phyloP scores from a whole-genome alignment of 2,797 vertebrate species.

The Eulemur mongoz region DNA sequence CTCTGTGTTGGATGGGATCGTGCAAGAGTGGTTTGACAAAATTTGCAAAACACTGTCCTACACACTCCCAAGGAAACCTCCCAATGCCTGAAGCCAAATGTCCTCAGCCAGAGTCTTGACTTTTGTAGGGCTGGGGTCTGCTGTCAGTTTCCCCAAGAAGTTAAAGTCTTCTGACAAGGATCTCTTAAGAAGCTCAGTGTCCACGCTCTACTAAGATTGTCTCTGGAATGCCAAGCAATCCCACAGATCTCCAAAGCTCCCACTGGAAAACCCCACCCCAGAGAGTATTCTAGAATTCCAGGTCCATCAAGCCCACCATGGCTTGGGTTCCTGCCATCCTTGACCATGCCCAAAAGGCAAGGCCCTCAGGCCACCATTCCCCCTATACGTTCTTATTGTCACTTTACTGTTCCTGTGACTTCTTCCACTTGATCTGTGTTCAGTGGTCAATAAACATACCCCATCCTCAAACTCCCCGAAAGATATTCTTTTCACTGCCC shows the following conservation, averaged over 20 bases:
- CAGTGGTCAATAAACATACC: background rate
- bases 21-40: background rate
- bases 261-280: background rate
- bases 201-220: background rate
- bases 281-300: background rate
- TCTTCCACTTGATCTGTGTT: background rate
- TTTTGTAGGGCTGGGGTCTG: background rate
- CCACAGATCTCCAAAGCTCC: background rate
- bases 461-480: background rate
- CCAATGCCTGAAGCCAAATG: background rate
- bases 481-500: background rate
- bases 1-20: accelerated
- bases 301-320: background rate
- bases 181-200: background rate
- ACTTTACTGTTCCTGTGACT: background rate
- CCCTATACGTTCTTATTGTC: background rate
- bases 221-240: background rate
- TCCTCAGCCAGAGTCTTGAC: background rate
- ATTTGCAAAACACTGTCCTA: background rate
- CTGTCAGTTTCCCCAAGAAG: background rate
- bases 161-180: background rate
- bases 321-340: background rate
- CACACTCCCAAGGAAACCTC: background rate
- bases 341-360: background rate
- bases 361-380: no score